Base-by-base conservation (phyloP, 2,113 vertebrate genomes). In the human (Homo sapiens) region DNA sequence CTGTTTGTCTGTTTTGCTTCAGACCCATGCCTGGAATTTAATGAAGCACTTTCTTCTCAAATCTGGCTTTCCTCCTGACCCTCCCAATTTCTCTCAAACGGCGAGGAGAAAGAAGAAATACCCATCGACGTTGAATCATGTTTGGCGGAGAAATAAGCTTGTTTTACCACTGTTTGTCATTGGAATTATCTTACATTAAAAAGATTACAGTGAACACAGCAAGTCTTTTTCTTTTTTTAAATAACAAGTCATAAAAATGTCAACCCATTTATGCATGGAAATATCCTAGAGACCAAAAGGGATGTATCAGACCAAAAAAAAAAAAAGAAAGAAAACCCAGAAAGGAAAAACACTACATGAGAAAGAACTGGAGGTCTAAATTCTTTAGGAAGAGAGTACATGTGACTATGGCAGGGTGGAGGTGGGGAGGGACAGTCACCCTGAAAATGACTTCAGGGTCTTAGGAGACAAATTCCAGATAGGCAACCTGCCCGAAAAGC, bases 81-180 rank as follows among this genome's bases (percentile, higher is more conserved):
- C 50, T 84, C 61, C n/a, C 11, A 23, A 78, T 86, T 64, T 79
- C 89, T 38, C 64, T 59, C 68, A 12, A 81, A 30, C 25, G 50
- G n/a, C 1, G 0, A 32, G 0, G 6, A 55, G 25, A 35, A 32
- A 59, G 2, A 8, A 93, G 40, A 48, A 32, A 68, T 17, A 25
- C 52, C 57, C 14, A 13, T 57, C 89, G 70, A 73, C 11, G 8
- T 18, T 8, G 80, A 81, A 66, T 70, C 45, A 17, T 3, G 20
- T 40, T n/a, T 81, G 52, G 55, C 45, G 68, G 16, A 18, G 80
- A 70, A 91, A 73, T 43, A 23, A 79, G n/a, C 45, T 82, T 79
- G 13, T 52, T 66, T 95, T 68, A 86, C 38, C 82, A 10, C 43
- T 93, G 25, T 96, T 93, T 93, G 64, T 91, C 86, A 11, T 27